phyloP scores from a whole-genome alignment of 2,113 vertebrate genomes.

The Bos taurus region DNA sequence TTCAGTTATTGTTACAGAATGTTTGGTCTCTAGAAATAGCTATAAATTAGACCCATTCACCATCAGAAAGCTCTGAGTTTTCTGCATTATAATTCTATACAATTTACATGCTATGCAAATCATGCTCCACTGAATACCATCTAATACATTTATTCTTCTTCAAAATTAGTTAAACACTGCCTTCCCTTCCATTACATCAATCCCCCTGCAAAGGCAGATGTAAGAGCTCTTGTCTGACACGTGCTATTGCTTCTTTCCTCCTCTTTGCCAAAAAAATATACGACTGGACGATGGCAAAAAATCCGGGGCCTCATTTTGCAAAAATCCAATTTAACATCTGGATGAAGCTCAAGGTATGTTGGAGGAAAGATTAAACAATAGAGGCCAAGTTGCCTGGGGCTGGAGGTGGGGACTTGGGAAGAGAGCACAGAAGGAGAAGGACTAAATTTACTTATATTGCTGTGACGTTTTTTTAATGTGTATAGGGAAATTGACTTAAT shows the following conservation, averaged over 20 bases:
- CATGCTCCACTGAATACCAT: neutral
- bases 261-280: conserved; percentile 10
- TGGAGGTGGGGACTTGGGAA: neutral
- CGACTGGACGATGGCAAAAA: neutral
- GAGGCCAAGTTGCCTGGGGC: neutral
- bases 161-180: conserved; percentile 30
- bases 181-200: neutral
- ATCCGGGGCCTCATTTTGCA: neutral
- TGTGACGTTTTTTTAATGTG: neutral
- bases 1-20: conserved; percentile 33
- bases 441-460: neutral
- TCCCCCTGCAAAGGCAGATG: neutral
- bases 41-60: conserved; percentile 43
- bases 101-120: conserved; percentile 46
- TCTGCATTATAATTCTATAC: conserved; percentile 29
- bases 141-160: conserved; percentile 39
- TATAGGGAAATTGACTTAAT: neutral
- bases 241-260: neutral
- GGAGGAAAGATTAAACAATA: neutral
- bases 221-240: neutral
- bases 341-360: neutral
- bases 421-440: neutral
- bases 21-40: conserved; percentile 36
- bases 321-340: conserved; percentile 31
- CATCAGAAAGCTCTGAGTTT: neutral